Base-by-base conservation (phyloP, 2,113 vertebrate species). In the Tragelaphus imberbis region DNA sequence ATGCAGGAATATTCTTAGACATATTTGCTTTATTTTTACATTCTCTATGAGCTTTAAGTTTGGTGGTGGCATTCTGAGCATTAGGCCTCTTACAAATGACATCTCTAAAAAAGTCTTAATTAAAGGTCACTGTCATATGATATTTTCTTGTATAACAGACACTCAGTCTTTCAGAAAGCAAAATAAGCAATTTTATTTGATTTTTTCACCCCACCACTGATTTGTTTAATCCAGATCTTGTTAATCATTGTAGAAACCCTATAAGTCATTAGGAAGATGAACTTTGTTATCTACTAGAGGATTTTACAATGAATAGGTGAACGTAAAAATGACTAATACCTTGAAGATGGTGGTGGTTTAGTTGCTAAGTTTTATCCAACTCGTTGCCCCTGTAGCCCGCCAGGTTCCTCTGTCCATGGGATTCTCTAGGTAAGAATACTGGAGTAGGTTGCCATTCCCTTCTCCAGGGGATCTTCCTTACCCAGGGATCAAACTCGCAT, bases 1-100 rank as follows among this genome's bases (percentile, higher is more conserved):
- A 97, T 98, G 92, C 86, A 95, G 97, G 96, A 77, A 97, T 94
- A 97, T 86, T 96, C 75, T 94, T 96, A 98, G 88, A 88, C 94
- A 71, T 51, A 79, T 71, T 93, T 75, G 51, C 53, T 97, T 94
- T 97, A 94, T 36, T 49, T 91, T 89, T 96, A 91, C 84, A 97
- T 96, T 97, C 65, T 75, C 47, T 95, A 91, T 80, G 44, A 95
- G 95, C 93, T 97, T 98, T 14, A 71, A 9, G 91, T 96, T 87
- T 44, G 86, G 97, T 94, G 71, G 58, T 40, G 36, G 23, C 55
- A 89, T 71, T 88, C 61, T 95, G 88, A 55, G 85, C 28, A 90
- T 65, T 68, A 91, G 30, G 36, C 25, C 36, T 61, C 77, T 97
- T 85, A 89, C 25, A 97, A 97, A 61, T 51, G 71, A 33, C 7